Percentiles rank a stretch among this genome's conserved stretches.
Evolutionary conservation across 2,797 vertebrate genomes (phyloP).

Genomic region (Calcarius lapponicus): DNA sequence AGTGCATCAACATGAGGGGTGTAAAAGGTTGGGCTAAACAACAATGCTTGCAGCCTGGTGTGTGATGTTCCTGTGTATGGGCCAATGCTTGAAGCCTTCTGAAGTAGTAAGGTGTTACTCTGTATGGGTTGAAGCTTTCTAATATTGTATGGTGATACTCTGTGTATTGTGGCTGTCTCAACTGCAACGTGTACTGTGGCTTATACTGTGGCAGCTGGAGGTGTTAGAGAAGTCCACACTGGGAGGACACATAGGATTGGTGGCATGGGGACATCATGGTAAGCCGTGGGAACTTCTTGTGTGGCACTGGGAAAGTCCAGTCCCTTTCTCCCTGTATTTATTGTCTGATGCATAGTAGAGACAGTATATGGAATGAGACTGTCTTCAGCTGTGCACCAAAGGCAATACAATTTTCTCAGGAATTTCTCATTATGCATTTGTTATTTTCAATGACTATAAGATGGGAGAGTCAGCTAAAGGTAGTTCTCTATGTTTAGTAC

Average conservation of each 20-base stretch:
- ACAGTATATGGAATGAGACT: neutral
- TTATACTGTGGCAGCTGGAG: neutral
- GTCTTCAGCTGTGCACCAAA: neutral
- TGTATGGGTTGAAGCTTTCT: neutral
- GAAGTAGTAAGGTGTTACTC: neutral
- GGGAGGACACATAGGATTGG: neutral
- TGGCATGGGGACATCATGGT: neutral
- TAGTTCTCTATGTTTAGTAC: neutral
- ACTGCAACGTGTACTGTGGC: neutral
- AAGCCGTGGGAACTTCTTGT: neutral
- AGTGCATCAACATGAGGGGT: rapidly evolving
- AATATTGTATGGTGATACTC: neutral
- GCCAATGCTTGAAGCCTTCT: neutral
- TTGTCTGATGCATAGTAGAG: neutral
- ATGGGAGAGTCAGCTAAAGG: neutral
- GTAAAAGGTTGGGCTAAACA: neutral
- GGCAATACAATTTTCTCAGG: neutral
- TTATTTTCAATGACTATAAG: neutral
- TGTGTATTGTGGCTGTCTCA: neutral
- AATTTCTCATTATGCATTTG: neutral
- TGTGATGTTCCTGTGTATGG: neutral
- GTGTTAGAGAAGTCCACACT: neutral
- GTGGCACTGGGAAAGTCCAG: neutral
- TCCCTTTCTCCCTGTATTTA: neutral
- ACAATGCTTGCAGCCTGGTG: neutral